Percentiles rank a stretch among this genome's conserved stretches.
These are phyloP conservation scores for Aphidius colemani DNA, from an alignment of 2,888 invertebrate genomes.

Conservation along the genomic window DNA sequence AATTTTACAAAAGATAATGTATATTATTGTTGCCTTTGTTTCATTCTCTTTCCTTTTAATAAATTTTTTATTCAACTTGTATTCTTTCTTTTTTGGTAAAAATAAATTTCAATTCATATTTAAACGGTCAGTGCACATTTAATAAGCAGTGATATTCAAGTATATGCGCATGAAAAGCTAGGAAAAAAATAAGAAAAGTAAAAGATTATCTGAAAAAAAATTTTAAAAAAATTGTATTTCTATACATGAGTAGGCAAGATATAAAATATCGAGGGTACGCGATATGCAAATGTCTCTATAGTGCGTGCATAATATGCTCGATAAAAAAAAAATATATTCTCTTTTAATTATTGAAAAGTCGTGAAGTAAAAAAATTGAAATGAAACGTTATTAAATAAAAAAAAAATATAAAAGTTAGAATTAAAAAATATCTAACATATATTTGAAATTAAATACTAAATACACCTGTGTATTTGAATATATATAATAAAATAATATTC, in stretches of 20 bases:
- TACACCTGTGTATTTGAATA: constrained; percentile 8
- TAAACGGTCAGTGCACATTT: background rate
- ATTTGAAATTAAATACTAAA: background rate
- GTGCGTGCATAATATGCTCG: background rate
- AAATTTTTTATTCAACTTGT: too few relatives aligned
- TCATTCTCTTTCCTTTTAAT: background rate
- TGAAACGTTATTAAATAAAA: background rate
- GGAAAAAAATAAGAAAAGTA: background rate
- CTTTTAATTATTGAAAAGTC: background rate
- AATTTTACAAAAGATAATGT: background rate
- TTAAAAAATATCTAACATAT: background rate
- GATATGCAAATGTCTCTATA: constrained; percentile 32
- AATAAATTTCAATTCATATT: constrained; percentile 3
- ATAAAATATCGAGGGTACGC: constrained; percentile 28
- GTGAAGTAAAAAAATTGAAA: background rate
- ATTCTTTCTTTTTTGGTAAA: too few relatives aligned
- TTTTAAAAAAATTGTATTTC: background rate
- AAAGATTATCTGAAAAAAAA: background rate
- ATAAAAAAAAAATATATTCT: background rate
- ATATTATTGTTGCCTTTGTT: background rate
- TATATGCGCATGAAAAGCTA: background rate
- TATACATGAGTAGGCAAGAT: constrained; percentile 7
- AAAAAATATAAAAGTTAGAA: too few relatives aligned
- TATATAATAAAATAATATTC: background rate
- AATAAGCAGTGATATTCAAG: background rate